Percentiles rank a stretch among this genome's conserved stretches.
Conservation (phyloP, 2,888 invertebrate genomes). For the Melinopterus prodromus region DNA sequence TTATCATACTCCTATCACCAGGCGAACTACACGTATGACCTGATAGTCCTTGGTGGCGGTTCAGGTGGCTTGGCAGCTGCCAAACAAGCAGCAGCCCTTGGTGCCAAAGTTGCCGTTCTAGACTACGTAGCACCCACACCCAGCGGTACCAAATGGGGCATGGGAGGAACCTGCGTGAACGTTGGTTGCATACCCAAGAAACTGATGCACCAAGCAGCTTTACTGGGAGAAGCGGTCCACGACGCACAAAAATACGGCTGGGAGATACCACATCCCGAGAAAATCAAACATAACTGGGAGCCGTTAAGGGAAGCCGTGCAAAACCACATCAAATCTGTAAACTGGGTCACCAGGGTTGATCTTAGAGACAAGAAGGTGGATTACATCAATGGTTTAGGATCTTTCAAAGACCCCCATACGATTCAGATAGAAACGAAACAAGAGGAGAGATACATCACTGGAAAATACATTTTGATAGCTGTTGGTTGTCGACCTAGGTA, state of each 20-base stretch:
- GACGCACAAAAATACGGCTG: constrained; percentile 84
- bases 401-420: constrained; percentile 81
- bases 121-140: constrained; percentile 89
- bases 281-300: constrained; percentile 77
- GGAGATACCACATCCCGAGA: constrained; percentile 71
- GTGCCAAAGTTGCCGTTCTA: constrained; percentile 85
- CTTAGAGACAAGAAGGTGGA: constrained; percentile 89
- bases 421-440: constrained; percentile 78
- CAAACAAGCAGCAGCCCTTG: constrained; percentile 83
- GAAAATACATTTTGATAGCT: constrained; percentile 82
- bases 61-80: constrained; percentile 96
- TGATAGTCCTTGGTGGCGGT: constrained; percentile 95
- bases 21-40: constrained; percentile 75
- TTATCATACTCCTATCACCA: background rate
- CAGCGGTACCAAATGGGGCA: constrained; percentile 90
- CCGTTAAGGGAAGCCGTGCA: constrained; percentile 80
- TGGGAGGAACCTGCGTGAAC: constrained; percentile 97
- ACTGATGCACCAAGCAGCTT: constrained; percentile 94
- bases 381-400: constrained; percentile 83
- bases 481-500: constrained; percentile 94
- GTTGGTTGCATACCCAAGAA: constrained; percentile 99
- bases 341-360: constrained; percentile 94
- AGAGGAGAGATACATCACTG: constrained; percentile 74
- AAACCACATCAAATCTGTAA: constrained; percentile 91
- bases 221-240: constrained; percentile 84